phyloP scores from a whole-genome alignment of 2,888 invertebrate species.

The Acleris literana region DNA sequence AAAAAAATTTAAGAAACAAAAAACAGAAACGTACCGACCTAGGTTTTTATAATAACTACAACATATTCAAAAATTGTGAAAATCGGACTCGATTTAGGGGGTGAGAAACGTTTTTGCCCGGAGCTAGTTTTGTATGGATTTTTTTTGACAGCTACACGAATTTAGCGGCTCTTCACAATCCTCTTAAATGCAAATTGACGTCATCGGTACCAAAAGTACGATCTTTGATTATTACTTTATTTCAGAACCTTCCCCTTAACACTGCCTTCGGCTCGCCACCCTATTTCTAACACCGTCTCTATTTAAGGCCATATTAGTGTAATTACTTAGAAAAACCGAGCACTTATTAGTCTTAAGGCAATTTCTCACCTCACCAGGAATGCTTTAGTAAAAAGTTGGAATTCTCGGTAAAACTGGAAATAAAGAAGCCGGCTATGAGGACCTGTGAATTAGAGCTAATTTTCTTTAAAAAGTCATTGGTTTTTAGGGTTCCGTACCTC shows the following conservation, averaged over 20 bases:
- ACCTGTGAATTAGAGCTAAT: conserved; percentile 5
- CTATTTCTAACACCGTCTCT: conserved; percentile 38
- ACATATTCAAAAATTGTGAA: no score
- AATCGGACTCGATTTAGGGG: no score
- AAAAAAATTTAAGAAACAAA: no score
- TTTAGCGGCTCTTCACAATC: no score
- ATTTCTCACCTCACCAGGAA: conserved; percentile 46
- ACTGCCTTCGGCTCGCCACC: conserved; percentile 26
- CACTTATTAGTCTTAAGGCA: conserved; percentile 49
- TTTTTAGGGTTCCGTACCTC: no score
- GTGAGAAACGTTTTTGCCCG: no score
- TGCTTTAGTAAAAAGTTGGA: conserved; percentile 15
- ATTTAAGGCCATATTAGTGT: conserved; percentile 42
- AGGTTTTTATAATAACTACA: no score
- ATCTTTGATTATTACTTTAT: background rate
- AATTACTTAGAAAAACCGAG: conserved; percentile 47
- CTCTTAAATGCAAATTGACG: no score
- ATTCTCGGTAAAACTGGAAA: conserved; percentile 14
- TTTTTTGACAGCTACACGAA: no score
- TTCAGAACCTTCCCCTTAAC: conserved; percentile 22
- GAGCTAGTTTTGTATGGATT: no score
- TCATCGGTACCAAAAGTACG: no score
- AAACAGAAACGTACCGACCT: no score
- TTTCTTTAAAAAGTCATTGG: background rate
- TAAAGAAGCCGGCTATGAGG: background rate